phyloP scores from a whole-genome alignment of 2,113 vertebrate species.

The Tachysurus vachellii region DNA sequence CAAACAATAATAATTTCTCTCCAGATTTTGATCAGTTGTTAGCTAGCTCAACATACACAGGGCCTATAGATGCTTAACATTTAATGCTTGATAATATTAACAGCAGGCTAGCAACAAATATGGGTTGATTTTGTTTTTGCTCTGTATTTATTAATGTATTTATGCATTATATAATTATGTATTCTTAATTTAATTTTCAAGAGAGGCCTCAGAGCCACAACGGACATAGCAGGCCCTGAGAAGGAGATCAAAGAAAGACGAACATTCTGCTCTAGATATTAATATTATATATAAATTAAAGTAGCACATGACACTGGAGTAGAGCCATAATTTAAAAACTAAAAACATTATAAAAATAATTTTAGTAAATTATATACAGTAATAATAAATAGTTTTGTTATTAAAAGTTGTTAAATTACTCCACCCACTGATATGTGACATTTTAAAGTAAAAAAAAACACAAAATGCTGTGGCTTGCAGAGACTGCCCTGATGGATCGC shows the following conservation, averaged over 20 bases:
- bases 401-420: background rate
- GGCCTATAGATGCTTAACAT: background rate
- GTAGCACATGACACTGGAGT: background rate
- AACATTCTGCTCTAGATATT: background rate
- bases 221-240: background rate
- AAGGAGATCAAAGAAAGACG: background rate
- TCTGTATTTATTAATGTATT: background rate
- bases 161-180: no score
- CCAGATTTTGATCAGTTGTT: background rate
- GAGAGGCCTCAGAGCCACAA: background rate
- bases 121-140: background rate
- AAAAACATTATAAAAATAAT: background rate
- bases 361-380: background rate
- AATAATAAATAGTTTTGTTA: background rate
- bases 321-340: constrained; percentile 2
- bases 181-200: background rate
- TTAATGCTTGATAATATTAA: background rate
- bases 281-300: background rate
- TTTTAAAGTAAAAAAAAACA: background rate
- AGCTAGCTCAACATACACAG: background rate
- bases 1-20: background rate
- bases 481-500: background rate
- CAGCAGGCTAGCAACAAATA: background rate
- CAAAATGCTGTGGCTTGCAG: background rate
- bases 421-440: background rate